phyloP scores from a whole-genome alignment of 2,888 invertebrate species.

The Habrosyne pyritoides region DNA sequence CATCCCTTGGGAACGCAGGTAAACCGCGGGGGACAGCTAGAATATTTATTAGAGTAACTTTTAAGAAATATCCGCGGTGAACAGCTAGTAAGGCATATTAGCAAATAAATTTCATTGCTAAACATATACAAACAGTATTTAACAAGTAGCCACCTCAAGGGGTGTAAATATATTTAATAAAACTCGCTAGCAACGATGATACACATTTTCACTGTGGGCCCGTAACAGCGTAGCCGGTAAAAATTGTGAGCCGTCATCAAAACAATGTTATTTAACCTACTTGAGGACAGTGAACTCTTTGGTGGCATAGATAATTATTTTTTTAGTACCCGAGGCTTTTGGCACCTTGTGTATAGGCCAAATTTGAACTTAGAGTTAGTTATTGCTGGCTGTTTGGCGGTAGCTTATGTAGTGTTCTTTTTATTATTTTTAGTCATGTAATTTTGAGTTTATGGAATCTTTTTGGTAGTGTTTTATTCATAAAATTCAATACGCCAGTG shows the following conservation, averaged over 20 bases:
- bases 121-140: not conserved
- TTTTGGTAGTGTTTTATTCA: too few species aligned
- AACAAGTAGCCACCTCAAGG: not conserved
- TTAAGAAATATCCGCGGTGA: too few species aligned
- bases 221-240: not conserved
- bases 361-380: not conserved
- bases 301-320: not conserved
- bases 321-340: not conserved
- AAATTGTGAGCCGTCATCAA: constrained; percentile 1
- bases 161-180: not conserved
- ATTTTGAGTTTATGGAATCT: too few species aligned
- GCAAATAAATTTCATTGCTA: too few species aligned
- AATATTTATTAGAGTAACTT: too few species aligned
- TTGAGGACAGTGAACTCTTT: constrained; percentile 1
- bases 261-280: not conserved
- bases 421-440: too few species aligned
- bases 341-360: not conserved
- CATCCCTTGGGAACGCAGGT: too few species aligned
- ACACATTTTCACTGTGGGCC: not conserved
- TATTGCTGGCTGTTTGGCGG: too few species aligned
- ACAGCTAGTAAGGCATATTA: too few species aligned
- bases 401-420: too few species aligned
- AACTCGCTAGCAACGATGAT: not conserved
- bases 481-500: too few species aligned
- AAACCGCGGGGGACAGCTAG: too few species aligned